Base-by-base conservation (phyloP, 1,140 invertebrate genomes). In the Frieseomelitta varia region DNA sequence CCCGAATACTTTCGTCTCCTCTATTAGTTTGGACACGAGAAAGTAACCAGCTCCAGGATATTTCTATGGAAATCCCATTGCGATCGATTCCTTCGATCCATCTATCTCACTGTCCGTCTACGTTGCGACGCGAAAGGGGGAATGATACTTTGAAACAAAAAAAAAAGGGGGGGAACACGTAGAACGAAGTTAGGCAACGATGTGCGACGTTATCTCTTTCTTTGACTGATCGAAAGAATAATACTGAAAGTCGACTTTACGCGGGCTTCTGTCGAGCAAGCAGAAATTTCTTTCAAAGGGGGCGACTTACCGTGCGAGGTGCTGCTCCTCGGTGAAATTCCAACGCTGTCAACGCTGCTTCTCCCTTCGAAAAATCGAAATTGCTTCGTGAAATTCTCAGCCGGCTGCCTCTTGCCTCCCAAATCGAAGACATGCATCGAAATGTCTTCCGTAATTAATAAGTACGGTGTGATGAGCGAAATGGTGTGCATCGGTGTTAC, bases 51-150 rank as follows among this genome's bases (percentile, higher is more conserved):
- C 21, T 24, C 27, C 4, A 12, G 19, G 27, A 19, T 8, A 74
- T 74, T 74, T 34, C 53, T 21, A 74, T 74, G 72, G 53, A 74
- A 56, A 74, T 74, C 24, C 19, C 21, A 34, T 12, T 34, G 17
- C 6, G 27, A 74, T 56, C n/a, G 72, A 74, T 47, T 6, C 39
- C 55, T 24, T 27, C 27, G 27, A 74, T 27, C 21, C 21, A 30
- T 56, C 53, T 30, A 21, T n/a, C 10, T 51, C 1, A 11, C 39
- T 47, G 39, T 0, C 39, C 39, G 39, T 47, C 39, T 47, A 47
- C 71, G 47, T 24, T 12, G 2, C n/a, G 1, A 12, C 27, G 19
- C 12, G 24, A 24, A 61, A 61, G n/a, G 11, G 24, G n/a, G 24
- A 24, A 61, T 61, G 24, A 61, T 61, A 61, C 58, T 61, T n/a